Evolutionary conservation across 2,113 vertebrate species (phyloP), one percentile per base, ranked within the genome.

Genomic region (Brachirus orientalis): DNA sequence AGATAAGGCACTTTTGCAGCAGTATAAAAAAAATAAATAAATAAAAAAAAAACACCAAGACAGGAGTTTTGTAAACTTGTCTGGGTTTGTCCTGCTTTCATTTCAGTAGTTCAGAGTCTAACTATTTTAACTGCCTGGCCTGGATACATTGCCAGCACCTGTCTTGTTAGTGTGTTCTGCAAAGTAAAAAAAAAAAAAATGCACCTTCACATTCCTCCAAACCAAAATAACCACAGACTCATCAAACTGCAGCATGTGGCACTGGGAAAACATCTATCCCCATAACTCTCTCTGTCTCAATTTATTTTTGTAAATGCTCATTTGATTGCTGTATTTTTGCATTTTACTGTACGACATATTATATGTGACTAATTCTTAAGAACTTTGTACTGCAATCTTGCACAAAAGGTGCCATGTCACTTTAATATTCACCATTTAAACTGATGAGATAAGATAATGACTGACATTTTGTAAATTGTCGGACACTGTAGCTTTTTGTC

Each of bases 181-280:
- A 33, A 38, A 72, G 64, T 69, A 80, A 80, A 86, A 33, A 38
- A 72, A 62, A 67, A 80, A 80, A 86, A 82, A 83, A 80, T 84
- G 77, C 77, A 81, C 14, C 43, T 37, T 86, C 77, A 77, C 52
- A 28, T 28, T 28, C 72, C 78, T 86, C 41, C 61, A 56, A 65
- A 69, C 71, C 62, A 69, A 47, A 48, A 53, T 28, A 61, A 51
- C 37, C 16, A 57, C 75, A 79, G 72, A 55, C 64, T 56, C 63
- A 51, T 77, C 44, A 71, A 58, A 60, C 45, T 69, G 77, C 75
- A 74, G 74, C 14, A 6, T 75, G 55, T 64, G 68, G 69, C 77
- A 75, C 52, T 33, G 64, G 38, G 20, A 62, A 63, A 45, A 48
- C 64, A 44, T n/a, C 55, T 37, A 43, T 45, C 40, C 62, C 63